These are phyloP conservation scores for Takifugu bimaculatus DNA, from an alignment of 2,113 vertebrate species.

Conservation along the genomic window DNA sequence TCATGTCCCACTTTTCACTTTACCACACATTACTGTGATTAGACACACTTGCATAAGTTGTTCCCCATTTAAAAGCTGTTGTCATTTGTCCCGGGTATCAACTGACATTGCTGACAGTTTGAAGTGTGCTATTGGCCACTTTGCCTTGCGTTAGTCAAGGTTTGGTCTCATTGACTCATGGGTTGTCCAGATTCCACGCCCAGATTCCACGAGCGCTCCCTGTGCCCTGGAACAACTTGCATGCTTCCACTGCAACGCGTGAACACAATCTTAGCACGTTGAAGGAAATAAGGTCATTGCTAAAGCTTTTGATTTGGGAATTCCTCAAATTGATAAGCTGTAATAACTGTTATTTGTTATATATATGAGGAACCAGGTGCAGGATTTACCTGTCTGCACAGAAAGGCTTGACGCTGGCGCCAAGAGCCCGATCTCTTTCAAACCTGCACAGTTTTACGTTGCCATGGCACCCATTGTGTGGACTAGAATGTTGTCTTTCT, in stretches of 20 bases:
- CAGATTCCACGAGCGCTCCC: slow-evolving; percentile 1
- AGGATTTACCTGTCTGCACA: not conserved
- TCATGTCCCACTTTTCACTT: not conserved
- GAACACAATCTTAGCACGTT: too few relatives aligned
- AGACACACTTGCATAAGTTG: not conserved
- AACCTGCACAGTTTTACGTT: slow-evolving; percentile 23
- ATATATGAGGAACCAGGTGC: not conserved
- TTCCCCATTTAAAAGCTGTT: too few relatives aligned
- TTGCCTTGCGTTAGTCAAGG: slow-evolving; percentile 14
- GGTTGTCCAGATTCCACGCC: not conserved
- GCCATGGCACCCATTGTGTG: slow-evolving; percentile 46
- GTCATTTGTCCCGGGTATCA: not conserved
- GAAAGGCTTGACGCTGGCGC: slow-evolving; percentile 7
- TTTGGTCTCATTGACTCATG: slow-evolving; percentile 25
- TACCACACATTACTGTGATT: not conserved
- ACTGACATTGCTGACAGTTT: not conserved
- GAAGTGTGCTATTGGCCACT: slow-evolving; percentile 3
- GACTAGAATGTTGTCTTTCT: slow-evolving; percentile 10
- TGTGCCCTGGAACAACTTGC: not conserved
- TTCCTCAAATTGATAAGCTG: not conserved
- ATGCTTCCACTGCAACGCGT: too few relatives aligned
- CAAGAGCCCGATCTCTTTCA: slow-evolving; percentile 33
- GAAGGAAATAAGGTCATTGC: too few relatives aligned
- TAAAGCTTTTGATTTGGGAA: too few relatives aligned
- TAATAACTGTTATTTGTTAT: not conserved